Evolutionary conservation across 1,140 invertebrate genomes (phyloP), one percentile per base, ranked within the genome.

Genomic region (Calephelis nemesis): DNA sequence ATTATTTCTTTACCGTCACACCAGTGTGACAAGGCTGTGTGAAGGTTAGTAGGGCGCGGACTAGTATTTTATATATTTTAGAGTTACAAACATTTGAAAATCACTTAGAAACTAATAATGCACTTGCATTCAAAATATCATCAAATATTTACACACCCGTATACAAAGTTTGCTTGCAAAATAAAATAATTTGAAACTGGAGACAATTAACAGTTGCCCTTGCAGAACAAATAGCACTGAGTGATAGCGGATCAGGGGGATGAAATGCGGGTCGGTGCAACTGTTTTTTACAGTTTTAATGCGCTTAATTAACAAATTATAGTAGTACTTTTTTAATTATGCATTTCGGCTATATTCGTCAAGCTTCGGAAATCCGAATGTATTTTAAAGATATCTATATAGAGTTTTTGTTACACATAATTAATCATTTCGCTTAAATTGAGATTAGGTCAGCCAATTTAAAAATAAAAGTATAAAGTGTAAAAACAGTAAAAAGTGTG

Each of bases 191-290:
- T 39, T 30, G 52, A 30, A 58, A 10, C 10, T 7, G 52, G 52
- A 58, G 52, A 39, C 6, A 58, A 58, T 58, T 58, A 58, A 30
- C 12, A 12, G 9, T 11, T 39, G 30, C 52, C 52, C 30, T 12
- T 10, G 52, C 30, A 12, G 52, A 30, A 39, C 30, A 47, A 63
- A 65, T 69, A 50, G 50, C 58, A 12, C 19, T 69, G 12, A 66
- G 67, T 39, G n/a, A 47, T 49, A 62, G 47, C 62, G 45, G 62
- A 66, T 48, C 54, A 60, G 65, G 47, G 47, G 42, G n/a, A 11
- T 15, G 42, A 58, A 30, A 66, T 58, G 52, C 52, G 19, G 58
- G 45, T 45, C 42, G 10, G 65, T 30, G 30, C 4, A 2, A 30
- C 30, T 30, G 30, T 2, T 30, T 30, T 30, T 30, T 30, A 30